Conservation (phyloP, 2,888 invertebrate genomes). For the Aspidapion aeneum region DNA sequence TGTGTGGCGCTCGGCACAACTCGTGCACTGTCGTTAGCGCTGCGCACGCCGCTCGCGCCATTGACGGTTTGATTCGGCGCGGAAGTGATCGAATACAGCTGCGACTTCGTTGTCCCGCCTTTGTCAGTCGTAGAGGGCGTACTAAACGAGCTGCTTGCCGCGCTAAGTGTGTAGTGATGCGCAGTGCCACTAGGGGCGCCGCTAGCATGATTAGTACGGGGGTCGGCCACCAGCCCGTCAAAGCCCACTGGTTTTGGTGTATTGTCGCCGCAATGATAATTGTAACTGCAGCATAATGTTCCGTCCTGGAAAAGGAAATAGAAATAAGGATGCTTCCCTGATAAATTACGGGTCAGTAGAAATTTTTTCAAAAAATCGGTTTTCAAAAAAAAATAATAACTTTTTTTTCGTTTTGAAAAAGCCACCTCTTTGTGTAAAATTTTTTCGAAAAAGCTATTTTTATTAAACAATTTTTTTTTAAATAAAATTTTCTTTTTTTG, state of each 20-base stretch:
- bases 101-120: not conserved
- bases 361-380: too few species aligned
- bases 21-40: not conserved
- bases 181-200: not conserved
- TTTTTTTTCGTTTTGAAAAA: too few species aligned
- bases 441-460: too few species aligned
- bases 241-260: constrained; percentile 43
- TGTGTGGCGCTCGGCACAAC: not conserved
- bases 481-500: too few species aligned
- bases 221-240: constrained; percentile 44
- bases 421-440: too few species aligned
- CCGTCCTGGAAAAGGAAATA: constrained; percentile 42
- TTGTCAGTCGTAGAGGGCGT: not conserved
- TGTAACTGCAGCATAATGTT: constrained; percentile 50
- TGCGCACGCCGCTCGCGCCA: constrained; percentile 8
- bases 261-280: constrained; percentile 48
- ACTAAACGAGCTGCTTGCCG: not conserved
- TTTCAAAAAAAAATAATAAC: constrained; percentile 1
- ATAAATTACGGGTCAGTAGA: too few species aligned
- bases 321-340: not conserved
- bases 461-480: too few species aligned
- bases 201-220: constrained; percentile 27
- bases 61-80: not conserved
- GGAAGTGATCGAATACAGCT: not conserved
- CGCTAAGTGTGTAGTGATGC: not conserved